Percentiles rank a stretch among this genome's conserved stretches.
These are phyloP conservation scores for Aleiodes leptofemur DNA, from an alignment of 2,888 invertebrate species.

Conservation along the genomic window DNA sequence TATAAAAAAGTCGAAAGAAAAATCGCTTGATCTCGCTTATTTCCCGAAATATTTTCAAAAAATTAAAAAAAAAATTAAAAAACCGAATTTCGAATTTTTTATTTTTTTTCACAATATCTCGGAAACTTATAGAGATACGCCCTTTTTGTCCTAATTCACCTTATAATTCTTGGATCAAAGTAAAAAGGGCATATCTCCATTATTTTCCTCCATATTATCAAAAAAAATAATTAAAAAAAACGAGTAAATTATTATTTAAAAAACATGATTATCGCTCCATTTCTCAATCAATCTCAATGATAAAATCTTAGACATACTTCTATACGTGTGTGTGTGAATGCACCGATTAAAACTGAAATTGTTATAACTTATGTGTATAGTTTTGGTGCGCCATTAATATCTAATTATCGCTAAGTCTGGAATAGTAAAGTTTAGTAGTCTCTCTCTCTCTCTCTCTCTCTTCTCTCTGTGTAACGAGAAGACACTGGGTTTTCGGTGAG, in stretches of 20 bases:
- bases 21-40: too few species aligned
- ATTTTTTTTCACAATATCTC: too few species aligned
- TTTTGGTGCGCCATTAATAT: slow-evolving; percentile 58
- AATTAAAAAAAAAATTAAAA: too few species aligned
- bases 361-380: slow-evolving; percentile 35
- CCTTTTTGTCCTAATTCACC: too few species aligned
- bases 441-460: slow-evolving; percentile 14
- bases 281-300: background rate
- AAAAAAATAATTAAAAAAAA: background rate
- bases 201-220: background rate
- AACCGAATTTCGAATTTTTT: too few species aligned
- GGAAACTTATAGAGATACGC: too few species aligned
- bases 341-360: slow-evolving; percentile 33
- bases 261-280: too few species aligned
- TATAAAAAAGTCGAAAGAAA: too few species aligned
- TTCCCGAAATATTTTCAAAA: too few species aligned
- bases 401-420: slow-evolving; percentile 63
- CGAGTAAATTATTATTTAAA: too few species aligned
- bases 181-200: too few species aligned
- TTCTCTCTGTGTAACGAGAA: slow-evolving; percentile 53
- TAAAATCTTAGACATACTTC: background rate
- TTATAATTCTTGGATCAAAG: too few species aligned
- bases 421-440: slow-evolving; percentile 33
- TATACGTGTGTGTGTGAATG: background rate
- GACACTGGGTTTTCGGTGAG: slow-evolving; percentile 57